phyloP scores from a whole-genome alignment of 2,888 invertebrate species.

The Dolichomitus sp. region DNA sequence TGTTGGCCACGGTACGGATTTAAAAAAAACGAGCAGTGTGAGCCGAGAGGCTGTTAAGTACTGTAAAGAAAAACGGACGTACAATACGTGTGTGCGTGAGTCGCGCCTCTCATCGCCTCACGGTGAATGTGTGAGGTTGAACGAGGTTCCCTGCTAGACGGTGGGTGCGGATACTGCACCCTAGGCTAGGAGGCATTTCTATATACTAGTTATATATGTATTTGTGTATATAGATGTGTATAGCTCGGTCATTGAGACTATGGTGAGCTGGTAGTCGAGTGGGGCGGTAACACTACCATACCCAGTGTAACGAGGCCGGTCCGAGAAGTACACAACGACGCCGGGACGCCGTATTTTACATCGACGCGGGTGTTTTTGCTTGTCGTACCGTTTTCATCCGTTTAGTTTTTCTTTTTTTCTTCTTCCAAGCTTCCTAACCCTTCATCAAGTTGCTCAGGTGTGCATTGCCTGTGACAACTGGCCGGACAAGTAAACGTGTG shows the following conservation, averaged over 20 bases:
- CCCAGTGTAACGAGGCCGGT: conserved; percentile 34
- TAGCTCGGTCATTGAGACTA: conserved; percentile 38
- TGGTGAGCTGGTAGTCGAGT: conserved; percentile 41
- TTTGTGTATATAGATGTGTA: conserved; percentile 14
- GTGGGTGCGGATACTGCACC: conserved; percentile 62
- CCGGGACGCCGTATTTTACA: conserved; percentile 44
- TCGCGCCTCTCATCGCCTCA: conserved; percentile 22
- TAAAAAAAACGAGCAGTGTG: not conserved
- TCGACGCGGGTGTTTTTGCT: conserved; percentile 24
- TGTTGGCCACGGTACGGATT: not conserved
- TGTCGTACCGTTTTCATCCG: conserved; percentile 14
- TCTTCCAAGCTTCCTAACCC: not conserved
- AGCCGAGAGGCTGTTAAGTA: conserved; percentile 13
- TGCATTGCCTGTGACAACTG: not conserved
- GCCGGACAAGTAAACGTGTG: not conserved
- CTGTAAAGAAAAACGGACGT: conserved; percentile 14
- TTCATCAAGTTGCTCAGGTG: not conserved
- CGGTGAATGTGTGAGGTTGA: conserved; percentile 45
- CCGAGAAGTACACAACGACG: conserved; percentile 41
- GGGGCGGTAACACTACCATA: conserved; percentile 32
- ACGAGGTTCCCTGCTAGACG: conserved; percentile 30
- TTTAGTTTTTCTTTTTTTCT: not conserved
- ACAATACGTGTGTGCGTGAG: conserved; percentile 24
- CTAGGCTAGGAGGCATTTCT: conserved; percentile 35
- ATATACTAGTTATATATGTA: conserved; percentile 36